A percentile compares a stretch with the other conserved stretches of the same genome.
Evolutionary conservation across 2,888 invertebrate genomes (phyloP).

Genomic region (Rhamnusium bicolor): DNA sequence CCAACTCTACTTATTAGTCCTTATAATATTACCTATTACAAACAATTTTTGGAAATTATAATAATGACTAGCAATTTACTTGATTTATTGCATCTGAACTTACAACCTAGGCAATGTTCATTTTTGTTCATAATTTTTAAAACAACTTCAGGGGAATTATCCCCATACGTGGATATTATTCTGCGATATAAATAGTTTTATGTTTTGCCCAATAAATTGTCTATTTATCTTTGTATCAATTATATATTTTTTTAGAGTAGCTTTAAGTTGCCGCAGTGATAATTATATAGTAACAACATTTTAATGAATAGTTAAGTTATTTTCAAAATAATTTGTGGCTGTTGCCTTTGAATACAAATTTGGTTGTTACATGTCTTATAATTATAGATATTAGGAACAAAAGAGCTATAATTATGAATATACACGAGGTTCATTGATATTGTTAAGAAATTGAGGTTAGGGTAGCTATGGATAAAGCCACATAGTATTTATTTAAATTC

Average conservation of each 20-base stretch:
- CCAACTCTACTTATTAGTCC: too few species aligned
- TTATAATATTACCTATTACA: too few species aligned
- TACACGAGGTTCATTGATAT: neutral
- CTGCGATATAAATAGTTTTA: neutral
- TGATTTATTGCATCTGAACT: too few species aligned
- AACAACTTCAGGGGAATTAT: too few species aligned
- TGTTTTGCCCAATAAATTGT: neutral
- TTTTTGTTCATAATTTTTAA: too few species aligned
- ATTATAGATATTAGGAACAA: conserved; percentile 1
- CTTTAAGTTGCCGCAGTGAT: neutral
- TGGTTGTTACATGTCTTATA: conserved; percentile 7
- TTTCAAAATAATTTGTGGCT: conserved; percentile 7
- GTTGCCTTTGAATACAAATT: neutral
- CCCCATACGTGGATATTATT: neutral
- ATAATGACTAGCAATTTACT: too few species aligned
- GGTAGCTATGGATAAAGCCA: too few species aligned
- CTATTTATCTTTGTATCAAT: neutral
- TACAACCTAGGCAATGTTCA: too few species aligned
- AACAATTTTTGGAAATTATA: too few species aligned
- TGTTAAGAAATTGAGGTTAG: neutral
- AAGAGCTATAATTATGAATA: neutral
- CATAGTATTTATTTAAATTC: too few species aligned
- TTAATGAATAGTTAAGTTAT: conserved; percentile 4
- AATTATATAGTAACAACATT: neutral
- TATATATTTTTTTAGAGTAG: neutral